Evolutionary conservation across 2,113 vertebrate genomes (phyloP).

Genomic region (Rhynchomys soricoides): DNA sequence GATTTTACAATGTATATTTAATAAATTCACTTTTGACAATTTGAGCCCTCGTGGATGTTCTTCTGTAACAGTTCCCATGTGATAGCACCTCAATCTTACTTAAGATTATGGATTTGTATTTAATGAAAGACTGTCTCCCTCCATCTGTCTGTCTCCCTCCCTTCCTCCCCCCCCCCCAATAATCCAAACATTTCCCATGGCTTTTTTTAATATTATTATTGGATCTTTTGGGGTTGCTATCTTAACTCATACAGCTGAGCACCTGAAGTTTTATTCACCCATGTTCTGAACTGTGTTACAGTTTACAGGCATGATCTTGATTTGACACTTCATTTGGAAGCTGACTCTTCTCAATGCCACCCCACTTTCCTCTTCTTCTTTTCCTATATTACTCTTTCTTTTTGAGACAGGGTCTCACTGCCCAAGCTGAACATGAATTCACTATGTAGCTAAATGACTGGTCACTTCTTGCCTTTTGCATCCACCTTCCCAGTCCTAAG

Average conservation of each 20-base stretch:
- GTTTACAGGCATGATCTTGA: neutral
- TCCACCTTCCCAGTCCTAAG: neutral
- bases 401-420: neutral
- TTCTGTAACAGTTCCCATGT: neutral
- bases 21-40: neutral
- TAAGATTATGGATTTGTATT: neutral
- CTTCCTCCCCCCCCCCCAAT: too few relatives aligned
- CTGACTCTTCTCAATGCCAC: neutral
- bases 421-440: neutral
- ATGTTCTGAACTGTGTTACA: neutral
- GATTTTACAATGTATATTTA: neutral
- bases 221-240: neutral
- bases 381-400: neutral
- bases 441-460: neutral
- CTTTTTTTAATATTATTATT: neutral
- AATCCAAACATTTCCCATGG: neutral
- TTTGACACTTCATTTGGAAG: neutral
- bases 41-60: neutral
- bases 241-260: neutral
- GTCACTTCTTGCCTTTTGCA: neutral
- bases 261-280: neutral
- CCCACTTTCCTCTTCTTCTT: neutral
- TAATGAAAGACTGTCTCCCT: neutral
- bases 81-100: neutral
- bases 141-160: neutral